Conservation (phyloP, 2,113 vertebrate genomes). For the Petaurus breviceps region DNA sequence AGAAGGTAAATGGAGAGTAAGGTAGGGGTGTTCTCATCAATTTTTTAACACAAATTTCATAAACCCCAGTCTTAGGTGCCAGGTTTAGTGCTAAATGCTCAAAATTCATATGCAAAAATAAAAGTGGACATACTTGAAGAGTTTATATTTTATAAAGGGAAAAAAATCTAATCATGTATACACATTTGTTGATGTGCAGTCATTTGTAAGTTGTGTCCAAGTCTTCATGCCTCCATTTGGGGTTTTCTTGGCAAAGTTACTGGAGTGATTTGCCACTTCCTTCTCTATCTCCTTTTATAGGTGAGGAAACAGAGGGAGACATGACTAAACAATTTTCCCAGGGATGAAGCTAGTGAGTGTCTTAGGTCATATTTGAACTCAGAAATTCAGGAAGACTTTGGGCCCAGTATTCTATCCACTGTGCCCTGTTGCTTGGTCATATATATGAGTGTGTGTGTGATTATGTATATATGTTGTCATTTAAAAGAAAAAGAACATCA, state of each 20-base stretch:
- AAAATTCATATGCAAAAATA: background rate
- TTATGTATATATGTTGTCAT: background rate
- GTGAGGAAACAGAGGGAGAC: background rate
- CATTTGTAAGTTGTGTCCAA: background rate
- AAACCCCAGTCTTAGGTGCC: background rate
- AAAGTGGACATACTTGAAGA: background rate
- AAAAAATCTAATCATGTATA: background rate
- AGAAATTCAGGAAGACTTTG: background rate
- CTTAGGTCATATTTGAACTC: background rate
- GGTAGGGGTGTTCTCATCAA: background rate
- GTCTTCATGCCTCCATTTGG: background rate
- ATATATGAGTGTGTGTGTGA: no score
- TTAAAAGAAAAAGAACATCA: background rate
- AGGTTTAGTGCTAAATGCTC: background rate
- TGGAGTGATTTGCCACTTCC: background rate
- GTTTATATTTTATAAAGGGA: background rate
- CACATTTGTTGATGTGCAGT: background rate
- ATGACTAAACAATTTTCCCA: background rate
- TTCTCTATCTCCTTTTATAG: background rate
- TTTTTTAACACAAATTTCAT: background rate
- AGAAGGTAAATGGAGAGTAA: background rate
- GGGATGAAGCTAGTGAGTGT: background rate
- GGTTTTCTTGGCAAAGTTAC: background rate
- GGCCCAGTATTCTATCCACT: background rate
- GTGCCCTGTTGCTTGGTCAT: no score